These are phyloP conservation scores for Turdus rufiventris DNA, from an alignment of 2,113 vertebrate genomes.

Conservation along the genomic window DNA sequence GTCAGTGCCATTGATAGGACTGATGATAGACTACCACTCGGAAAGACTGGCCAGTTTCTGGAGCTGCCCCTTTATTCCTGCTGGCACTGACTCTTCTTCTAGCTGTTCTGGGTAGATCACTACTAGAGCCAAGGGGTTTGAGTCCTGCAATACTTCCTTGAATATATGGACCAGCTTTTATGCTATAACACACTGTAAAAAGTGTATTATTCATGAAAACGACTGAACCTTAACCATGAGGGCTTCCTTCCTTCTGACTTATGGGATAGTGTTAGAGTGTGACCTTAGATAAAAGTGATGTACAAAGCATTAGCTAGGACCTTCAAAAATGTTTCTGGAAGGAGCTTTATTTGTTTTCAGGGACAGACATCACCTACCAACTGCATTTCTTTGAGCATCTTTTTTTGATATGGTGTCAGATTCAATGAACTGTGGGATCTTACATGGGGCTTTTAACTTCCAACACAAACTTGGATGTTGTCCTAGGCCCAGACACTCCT, in stretches of 20 bases:
- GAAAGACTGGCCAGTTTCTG: neutral
- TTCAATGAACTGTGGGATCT: neutral
- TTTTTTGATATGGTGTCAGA: neutral
- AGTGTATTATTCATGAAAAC: neutral
- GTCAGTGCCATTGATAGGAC: neutral
- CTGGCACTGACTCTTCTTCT: neutral
- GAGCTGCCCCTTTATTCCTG: neutral
- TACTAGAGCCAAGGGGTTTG: fast-evolving
- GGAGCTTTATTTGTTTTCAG: neutral
- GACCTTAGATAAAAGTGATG: neutral
- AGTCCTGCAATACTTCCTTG: neutral
- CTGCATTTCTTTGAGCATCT: neutral
- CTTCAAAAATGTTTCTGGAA: neutral
- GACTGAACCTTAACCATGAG: neutral
- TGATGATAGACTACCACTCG: neutral
- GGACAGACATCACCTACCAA: neutral
- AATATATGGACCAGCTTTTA: neutral
- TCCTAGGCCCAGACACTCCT: neutral
- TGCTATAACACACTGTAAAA: neutral
- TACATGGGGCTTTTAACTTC: neutral
- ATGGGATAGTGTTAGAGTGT: neutral
- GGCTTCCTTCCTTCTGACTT: neutral
- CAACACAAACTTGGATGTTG: neutral
- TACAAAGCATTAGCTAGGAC: neutral
- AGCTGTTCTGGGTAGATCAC: neutral